phyloP scores from a whole-genome alignment of 2,113 vertebrate species.

The Xenopus borealis region DNA sequence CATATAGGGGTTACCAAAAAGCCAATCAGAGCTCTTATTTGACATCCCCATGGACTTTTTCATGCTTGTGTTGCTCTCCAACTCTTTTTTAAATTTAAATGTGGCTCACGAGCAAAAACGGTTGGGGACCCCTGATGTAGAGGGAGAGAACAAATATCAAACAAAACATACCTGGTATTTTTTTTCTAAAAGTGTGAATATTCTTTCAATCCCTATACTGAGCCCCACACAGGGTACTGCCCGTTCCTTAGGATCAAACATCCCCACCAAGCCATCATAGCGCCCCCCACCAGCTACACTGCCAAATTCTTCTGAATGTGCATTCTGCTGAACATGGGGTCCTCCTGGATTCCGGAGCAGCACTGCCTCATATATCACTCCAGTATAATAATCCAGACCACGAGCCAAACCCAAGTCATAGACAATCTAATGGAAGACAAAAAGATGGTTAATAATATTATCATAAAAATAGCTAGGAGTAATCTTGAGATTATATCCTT shows the following conservation, averaged over 20 bases:
- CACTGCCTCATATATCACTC: conserved; percentile 80
- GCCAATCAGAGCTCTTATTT: no score
- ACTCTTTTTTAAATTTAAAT: no score
- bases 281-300: conserved; percentile 83
- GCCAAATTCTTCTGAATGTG: conserved; percentile 65
- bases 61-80: no score
- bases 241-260: conserved; percentile 76
- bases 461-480: neutral
- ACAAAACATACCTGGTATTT: conserved; percentile 70
- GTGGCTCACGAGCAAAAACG: no score
- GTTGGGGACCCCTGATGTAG: no score
- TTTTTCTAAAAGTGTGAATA: conserved; percentile 84
- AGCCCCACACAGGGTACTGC: conserved; percentile 90
- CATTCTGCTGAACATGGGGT: conserved; percentile 52
- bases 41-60: no score
- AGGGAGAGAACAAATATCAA: neutral
- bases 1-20: no score
- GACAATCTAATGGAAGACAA: conserved; percentile 62
- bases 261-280: conserved; percentile 81
- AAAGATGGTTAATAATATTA: conserved; percentile 7
- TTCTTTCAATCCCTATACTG: conserved; percentile 89
- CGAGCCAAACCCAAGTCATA: conserved; percentile 84
- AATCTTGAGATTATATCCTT: no score
- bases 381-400: conserved; percentile 86
- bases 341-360: conserved; percentile 59